These are phyloP conservation scores for Macrosoma leucophasiata DNA, from an alignment of 2,888 invertebrate genomes.

Conservation along the genomic window DNA sequence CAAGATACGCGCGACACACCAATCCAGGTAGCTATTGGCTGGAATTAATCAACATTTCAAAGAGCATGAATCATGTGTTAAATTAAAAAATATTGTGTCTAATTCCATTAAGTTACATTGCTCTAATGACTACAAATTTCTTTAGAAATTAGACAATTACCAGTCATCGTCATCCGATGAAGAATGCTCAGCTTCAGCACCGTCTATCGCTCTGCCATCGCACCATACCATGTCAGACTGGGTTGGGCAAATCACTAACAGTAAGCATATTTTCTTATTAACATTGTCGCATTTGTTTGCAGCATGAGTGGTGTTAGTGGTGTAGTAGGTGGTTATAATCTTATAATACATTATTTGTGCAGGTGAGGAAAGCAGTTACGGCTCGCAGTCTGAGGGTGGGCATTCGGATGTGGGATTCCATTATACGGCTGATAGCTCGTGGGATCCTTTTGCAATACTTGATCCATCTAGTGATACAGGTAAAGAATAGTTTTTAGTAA, in stretches of 20 bases:
- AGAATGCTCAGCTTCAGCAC: constrained; percentile 79
- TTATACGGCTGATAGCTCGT: constrained; percentile 77
- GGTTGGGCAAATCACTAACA: constrained; percentile 92
- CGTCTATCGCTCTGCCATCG: constrained; percentile 71
- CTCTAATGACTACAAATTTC: constrained; percentile 31
- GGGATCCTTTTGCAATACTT: constrained; percentile 81
- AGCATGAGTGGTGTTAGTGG: neutral
- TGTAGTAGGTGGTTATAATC: neutral
- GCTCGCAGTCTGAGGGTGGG: constrained; percentile 83
- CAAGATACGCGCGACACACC: constrained; percentile 41
- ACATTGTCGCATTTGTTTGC: constrained; percentile 6
- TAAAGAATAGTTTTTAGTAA: too few species aligned
- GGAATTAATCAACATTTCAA: constrained; percentile 16
- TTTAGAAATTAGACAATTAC: constrained; percentile 67
- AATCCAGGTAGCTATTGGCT: constrained; percentile 44
- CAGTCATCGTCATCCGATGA: constrained; percentile 78
- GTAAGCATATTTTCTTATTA: constrained; percentile 60
- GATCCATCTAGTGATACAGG: constrained; percentile 88
- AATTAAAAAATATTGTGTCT: constrained; percentile 8
- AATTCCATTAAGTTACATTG: neutral
- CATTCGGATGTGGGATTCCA: constrained; percentile 72
- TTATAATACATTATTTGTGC: neutral
- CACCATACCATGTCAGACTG: constrained; percentile 84
- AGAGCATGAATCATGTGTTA: constrained; percentile 2
- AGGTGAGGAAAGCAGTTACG: constrained; percentile 88